Conservation (phyloP, 2,797 vertebrate species). For the Strix occidentalis region DNA sequence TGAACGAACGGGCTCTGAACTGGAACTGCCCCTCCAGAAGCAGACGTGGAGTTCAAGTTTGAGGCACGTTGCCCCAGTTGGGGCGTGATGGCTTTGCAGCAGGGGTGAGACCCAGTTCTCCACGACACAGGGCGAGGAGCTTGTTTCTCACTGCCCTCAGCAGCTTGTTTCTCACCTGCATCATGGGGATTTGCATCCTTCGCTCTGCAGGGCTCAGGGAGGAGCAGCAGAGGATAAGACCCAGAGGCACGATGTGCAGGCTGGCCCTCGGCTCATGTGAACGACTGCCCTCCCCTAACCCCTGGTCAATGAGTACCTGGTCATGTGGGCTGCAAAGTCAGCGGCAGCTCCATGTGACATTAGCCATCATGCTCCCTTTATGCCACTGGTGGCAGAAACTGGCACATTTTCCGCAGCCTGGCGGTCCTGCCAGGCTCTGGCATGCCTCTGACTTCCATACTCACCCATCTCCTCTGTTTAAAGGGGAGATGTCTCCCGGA, state of each 20-base stretch:
- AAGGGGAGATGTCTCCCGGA: neutral
- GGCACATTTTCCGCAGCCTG: fast-evolving
- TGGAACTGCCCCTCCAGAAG: neutral
- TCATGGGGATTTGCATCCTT: fast-evolving
- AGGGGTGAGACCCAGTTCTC: fast-evolving
- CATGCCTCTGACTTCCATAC: neutral
- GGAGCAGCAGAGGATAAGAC: neutral
- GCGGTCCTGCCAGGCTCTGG: neutral
- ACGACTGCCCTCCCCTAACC: neutral
- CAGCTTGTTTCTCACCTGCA: neutral
- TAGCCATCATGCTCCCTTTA: neutral
- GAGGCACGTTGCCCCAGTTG: fast-evolving
- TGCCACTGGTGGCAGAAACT: neutral
- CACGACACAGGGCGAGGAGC: fast-evolving
- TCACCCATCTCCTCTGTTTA: neutral
- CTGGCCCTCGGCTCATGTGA: neutral
- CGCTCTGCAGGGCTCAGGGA: neutral
- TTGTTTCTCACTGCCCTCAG: neutral
- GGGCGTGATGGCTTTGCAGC: neutral
- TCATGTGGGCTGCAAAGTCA: conserved; percentile 4
- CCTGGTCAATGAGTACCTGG: conserved; percentile 32
- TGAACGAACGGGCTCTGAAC: fast-evolving
- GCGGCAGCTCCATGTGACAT: neutral
- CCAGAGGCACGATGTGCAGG: neutral
- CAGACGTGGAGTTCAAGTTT: fast-evolving